Base-by-base conservation (phyloP, 2,888 invertebrate genomes). In the Agonopterix alstromeriana region DNA sequence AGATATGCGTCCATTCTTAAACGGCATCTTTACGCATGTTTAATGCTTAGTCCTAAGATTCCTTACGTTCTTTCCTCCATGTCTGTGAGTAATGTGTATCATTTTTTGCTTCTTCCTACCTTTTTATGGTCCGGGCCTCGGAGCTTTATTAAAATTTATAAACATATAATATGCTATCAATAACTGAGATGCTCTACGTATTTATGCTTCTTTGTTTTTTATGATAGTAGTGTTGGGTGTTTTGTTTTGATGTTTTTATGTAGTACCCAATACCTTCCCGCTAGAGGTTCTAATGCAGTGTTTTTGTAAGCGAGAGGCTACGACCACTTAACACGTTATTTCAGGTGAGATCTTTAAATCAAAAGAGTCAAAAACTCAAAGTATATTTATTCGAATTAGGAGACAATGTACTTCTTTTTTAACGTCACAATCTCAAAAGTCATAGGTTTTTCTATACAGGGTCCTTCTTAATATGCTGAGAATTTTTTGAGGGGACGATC, bases 91-190 rank as follows among this genome's bases (percentile, higher is more conserved):
- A 71, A 73, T 74, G 71, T 63, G 64, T 70, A 72, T 72, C 71
- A 73, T 74, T 73, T 73, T 70, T 74, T 67, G 67, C 58, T 58
- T 61, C 63, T 62, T 66, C 64, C 65, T 65, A 60, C 66, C 65
- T 67, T 67, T 67, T 67, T 67, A 69, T 67, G 60, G 60, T 56
- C 57, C 55, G 56, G 54, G 53, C 53, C 60, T 52, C 50, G 55
- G 53, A 57, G 63, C 64, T 70, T 71, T 71, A 73, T 72, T 70
- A 69, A 72, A 72, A 66, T 67, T 67, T 66, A 70, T 66, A 67
- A 67, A 61, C 61, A 59, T 54, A 61, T 73, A 70, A 75, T 67
- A 67, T 58, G 67, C 69, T 74, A 73, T 71, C 73, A 71, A 74
- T 73, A 68, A 67, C 63, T 58, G 54, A 63, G 60, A 56, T 55